These are phyloP conservation scores for Orthosia gracilis DNA, from an alignment of 2,888 invertebrate species.

Conservation along the genomic window DNA sequence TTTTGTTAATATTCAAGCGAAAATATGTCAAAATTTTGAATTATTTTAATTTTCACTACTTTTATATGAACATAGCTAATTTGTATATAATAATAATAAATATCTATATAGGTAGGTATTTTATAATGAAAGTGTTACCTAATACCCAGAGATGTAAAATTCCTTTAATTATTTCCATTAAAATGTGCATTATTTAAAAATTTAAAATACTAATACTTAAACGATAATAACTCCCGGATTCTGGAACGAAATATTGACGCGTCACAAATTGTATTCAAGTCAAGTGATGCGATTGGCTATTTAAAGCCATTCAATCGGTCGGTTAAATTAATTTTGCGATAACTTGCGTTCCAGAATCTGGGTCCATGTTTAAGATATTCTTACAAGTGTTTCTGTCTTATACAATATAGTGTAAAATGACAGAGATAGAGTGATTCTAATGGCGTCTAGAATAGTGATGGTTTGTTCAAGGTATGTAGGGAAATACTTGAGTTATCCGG, in stretches of 20 bases:
- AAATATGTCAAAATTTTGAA: neutral
- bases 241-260: no score
- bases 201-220: constrained; percentile 8
- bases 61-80: neutral
- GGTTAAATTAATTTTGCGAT: no score
- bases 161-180: neutral
- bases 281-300: no score
- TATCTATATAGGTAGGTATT: neutral
- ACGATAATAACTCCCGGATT: neutral
- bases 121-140: neutral
- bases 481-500: constrained; percentile 82
- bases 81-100: constrained; percentile 8
- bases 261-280: no score
- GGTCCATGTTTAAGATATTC: no score
- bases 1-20: constrained; percentile 7
- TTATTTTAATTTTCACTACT: constrained; percentile 15
- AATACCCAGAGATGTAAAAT: constrained; percentile 8
- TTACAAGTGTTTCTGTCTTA: neutral
- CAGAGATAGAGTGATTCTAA: neutral
- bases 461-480: constrained; percentile 78
- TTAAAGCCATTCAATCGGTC: no score
- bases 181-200: constrained; percentile 25
- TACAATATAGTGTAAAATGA: neutral
- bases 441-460: neutral
- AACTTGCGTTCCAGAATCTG: no score